Conservation (phyloP, 2,888 invertebrate species). For the Myopa tessellatipennis region DNA sequence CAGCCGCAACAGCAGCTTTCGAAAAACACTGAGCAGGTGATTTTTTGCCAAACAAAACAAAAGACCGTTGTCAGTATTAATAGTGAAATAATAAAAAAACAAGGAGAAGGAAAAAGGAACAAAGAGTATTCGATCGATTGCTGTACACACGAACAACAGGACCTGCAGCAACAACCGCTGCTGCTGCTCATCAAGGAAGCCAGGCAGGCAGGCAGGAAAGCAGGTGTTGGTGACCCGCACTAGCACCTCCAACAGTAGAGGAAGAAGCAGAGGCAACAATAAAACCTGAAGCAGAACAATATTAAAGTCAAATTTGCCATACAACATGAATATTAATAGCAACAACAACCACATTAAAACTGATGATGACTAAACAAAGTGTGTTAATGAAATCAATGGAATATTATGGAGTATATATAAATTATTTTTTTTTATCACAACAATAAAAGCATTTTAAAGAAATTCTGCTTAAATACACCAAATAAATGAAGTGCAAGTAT, state of each 20-base stretch:
- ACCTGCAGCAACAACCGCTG: conserved; percentile 1
- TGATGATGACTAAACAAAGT: too few species aligned
- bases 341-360: too few species aligned
- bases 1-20: conserved; percentile 12
- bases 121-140: background rate
- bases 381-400: too few species aligned
- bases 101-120: conserved; percentile 1
- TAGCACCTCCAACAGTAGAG: conserved; percentile 2
- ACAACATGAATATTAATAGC: too few species aligned
- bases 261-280: background rate
- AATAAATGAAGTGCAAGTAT: too few species aligned
- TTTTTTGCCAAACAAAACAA: background rate
- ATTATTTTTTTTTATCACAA: too few species aligned
- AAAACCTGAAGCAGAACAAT: background rate
- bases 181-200: background rate
- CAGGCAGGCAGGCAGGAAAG: background rate
- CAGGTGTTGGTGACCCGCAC: conserved; percentile 23
- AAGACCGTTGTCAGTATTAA: conserved; percentile 15
- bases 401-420: too few species aligned
- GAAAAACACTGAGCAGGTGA: conserved; percentile 23
- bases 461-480: too few species aligned
- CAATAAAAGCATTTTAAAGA: too few species aligned
- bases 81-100: background rate
- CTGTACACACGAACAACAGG: background rate
- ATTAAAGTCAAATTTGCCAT: background rate